Conservation (phyloP, 2,113 vertebrate species). For the Cavia porcellus region DNA sequence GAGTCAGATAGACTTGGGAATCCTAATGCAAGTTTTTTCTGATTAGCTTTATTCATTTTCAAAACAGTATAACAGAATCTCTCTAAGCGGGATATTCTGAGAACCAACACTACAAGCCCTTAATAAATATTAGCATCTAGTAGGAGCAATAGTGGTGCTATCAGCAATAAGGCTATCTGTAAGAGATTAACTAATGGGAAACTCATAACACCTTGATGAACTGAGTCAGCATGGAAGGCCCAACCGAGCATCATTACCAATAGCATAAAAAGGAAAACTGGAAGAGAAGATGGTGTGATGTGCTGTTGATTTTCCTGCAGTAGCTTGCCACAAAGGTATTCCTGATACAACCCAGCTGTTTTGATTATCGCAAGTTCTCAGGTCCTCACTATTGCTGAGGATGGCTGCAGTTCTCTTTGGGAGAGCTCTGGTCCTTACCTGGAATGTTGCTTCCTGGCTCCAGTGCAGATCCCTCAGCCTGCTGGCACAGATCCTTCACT, state of each 20-base stretch:
- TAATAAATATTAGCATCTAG: neutral
- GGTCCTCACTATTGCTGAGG: neutral
- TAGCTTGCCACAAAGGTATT: neutral
- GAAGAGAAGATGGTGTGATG: neutral
- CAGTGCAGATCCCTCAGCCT: neutral
- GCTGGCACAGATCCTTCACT: neutral
- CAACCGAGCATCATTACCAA: neutral
- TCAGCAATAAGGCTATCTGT: too few relatives aligned
- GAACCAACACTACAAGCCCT: neutral
- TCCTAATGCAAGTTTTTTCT: neutral
- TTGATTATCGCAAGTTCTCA: too few relatives aligned
- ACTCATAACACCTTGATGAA: neutral
- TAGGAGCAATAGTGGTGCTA: too few relatives aligned
- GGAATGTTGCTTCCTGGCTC: neutral
- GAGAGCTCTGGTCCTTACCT: neutral
- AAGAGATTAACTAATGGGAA: neutral
- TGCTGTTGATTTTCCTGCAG: neutral
- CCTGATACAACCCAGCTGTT: too few relatives aligned
- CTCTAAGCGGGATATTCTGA: neutral
- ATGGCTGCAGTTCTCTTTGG: neutral
- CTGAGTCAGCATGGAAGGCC: neutral
- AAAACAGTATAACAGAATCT: neutral
- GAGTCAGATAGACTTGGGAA: neutral
- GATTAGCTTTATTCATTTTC: constrained; percentile 4
- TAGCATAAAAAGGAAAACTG: neutral